Evolutionary conservation across 2,797 vertebrate species (phyloP), one percentile per base, ranked within the genome.

Genomic region (Botia kubotai): DNA sequence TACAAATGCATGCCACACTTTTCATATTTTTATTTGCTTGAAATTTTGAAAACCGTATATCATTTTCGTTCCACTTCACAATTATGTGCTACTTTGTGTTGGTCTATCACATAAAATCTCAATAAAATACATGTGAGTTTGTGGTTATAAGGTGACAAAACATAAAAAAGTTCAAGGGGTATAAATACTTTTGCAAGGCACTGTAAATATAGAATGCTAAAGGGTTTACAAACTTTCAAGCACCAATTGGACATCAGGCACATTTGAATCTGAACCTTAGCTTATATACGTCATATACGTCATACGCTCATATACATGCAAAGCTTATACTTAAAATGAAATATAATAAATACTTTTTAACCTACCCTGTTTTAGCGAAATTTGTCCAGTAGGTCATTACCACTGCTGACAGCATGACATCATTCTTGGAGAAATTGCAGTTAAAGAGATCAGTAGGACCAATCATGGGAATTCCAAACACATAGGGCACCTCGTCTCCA

Each of bases 351-450:
- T 8, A 65, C 12, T 46, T 46, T 33, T 33, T 33, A 17, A 90
- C 95, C 36, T 91, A 96, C 95, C 95, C 98, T 0, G 98, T 99
- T 91, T 99, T 99, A 21, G 97, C 97, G 0, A 99, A 99, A 87
- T 99, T 99, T 0, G 97, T 99, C 98, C 98, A 99, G 90, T 98
- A 99, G 0, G 97, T 99, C 98, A 99, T 99, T 83, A 99, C 96
- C 1, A 98, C 97, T 0, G 97, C 97, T 0, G 97, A 98, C 14
- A 99, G 95, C 97, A 99, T 99, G 70, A 98, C 96, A 0, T 98
- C 97, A 0, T 98, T 98, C 92, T 97, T 97, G 84, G 98, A 98
- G 91, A 99, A 99, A 89, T 99, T 99, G 83, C 97, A 99, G 89
- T 96, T 96, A 89, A 99, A 99, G 19, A 98, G 91, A 60, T 98